A percentile compares a stretch with the other conserved stretches of the same genome.
Conservation (phyloP, 2,797 vertebrate genomes). For the Vireo griseus region DNA sequence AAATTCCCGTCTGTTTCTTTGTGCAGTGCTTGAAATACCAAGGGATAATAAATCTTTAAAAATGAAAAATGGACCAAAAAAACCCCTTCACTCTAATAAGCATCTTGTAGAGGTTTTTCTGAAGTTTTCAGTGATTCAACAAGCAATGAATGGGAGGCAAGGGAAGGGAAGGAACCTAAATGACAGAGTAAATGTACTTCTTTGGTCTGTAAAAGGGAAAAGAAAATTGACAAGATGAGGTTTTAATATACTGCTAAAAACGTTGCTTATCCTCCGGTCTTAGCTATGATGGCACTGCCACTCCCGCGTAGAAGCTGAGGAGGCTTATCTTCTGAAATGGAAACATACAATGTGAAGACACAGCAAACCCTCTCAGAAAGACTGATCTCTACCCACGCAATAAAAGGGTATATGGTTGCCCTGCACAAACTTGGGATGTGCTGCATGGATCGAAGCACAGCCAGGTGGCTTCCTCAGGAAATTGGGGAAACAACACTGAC, state of each 20-base stretch:
- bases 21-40: not conserved
- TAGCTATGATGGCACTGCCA: not conserved
- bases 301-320: not conserved
- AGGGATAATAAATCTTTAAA: not conserved
- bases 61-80: not conserved
- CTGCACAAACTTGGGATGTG: not conserved
- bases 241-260: not conserved
- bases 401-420: not conserved
- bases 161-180: not conserved
- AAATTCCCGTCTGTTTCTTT: not conserved
- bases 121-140: not conserved
- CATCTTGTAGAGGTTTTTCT: not conserved
- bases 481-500: not conserved
- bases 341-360: not conserved
- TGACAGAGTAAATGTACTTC: not conserved
- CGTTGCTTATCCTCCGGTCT: not conserved
- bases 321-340: not conserved
- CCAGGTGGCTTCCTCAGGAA: not conserved
- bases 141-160: not conserved
- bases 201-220: not conserved
- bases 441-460: accelerated
- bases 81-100: not conserved
- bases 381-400: accelerated
- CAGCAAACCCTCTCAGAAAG: not conserved
- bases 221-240: not conserved